Conservation (phyloP, 2,888 invertebrate species). For the Schizotus pectinicornis region DNA sequence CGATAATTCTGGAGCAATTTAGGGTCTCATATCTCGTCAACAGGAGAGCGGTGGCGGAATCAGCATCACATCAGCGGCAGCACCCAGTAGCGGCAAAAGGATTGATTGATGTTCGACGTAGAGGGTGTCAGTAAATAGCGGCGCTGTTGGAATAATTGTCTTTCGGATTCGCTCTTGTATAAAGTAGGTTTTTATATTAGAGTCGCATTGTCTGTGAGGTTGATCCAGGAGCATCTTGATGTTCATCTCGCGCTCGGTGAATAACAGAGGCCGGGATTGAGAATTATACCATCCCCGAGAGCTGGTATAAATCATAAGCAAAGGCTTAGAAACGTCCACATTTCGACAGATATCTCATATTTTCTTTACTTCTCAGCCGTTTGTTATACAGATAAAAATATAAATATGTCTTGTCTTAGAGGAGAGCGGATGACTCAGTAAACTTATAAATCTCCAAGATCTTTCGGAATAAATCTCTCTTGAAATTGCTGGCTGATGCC, state of each 20-base stretch:
- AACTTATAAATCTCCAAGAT: constrained; percentile 54
- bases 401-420: constrained; percentile 54
- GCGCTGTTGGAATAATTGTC: too few species aligned
- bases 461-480: constrained; percentile 49
- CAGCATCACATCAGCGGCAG: too few species aligned
- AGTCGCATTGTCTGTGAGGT: constrained; percentile 25
- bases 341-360: constrained; percentile 54
- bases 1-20: too few species aligned
- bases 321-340: constrained; percentile 49
- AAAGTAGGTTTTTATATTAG: constrained; percentile 4
- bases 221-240: constrained; percentile 24
- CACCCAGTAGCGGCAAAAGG: too few species aligned
- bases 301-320: constrained; percentile 49
- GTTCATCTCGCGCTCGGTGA: constrained; percentile 23
- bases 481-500: constrained; percentile 42
- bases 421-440: constrained; percentile 49
- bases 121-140: too few species aligned
- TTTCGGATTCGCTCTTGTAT: neutral
- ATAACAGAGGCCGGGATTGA: constrained; percentile 21
- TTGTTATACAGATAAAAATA: constrained; percentile 55
- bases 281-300: constrained; percentile 34
- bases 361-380: constrained; percentile 50
- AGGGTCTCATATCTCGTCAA: too few species aligned
- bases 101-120: too few species aligned
- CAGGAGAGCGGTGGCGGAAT: too few species aligned